Conservation (phyloP, 2,113 vertebrate species). For the Pachyramphus minor region DNA sequence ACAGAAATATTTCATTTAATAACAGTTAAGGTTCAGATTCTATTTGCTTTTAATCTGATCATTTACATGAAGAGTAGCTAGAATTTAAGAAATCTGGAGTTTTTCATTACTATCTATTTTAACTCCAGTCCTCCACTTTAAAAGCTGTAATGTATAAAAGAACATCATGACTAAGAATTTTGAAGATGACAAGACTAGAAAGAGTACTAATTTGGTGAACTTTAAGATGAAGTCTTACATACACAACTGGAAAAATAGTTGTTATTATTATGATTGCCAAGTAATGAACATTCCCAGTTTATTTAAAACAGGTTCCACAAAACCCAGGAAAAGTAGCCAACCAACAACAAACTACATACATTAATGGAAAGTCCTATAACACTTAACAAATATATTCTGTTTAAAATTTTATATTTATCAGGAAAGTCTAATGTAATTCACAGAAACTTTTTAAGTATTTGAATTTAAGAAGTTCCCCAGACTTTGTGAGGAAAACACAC, state of each 20-base stretch:
- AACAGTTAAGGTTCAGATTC: background rate
- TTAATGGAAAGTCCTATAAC: background rate
- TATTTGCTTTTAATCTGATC: background rate
- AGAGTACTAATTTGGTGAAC: background rate
- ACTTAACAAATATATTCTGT: background rate
- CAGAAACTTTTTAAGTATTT: background rate
- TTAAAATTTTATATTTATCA: background rate
- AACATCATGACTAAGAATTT: background rate
- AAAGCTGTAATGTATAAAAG: background rate
- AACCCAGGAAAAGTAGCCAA: background rate
- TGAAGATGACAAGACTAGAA: background rate
- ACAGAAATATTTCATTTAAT: background rate
- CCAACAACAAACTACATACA: background rate
- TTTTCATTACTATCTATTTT: background rate
- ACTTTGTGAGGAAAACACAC: background rate
- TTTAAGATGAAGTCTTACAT: background rate
- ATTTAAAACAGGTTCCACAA: background rate
- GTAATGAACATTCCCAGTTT: background rate
- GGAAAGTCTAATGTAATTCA: background rate
- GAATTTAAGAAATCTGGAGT: background rate
- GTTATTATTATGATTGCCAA: background rate
- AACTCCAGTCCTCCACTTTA: background rate
- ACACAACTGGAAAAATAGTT: background rate
- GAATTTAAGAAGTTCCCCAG: background rate
- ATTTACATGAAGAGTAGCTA: background rate